phyloP scores from a whole-genome alignment of 2,797 vertebrate species.

The Cercopithecus mitis region DNA sequence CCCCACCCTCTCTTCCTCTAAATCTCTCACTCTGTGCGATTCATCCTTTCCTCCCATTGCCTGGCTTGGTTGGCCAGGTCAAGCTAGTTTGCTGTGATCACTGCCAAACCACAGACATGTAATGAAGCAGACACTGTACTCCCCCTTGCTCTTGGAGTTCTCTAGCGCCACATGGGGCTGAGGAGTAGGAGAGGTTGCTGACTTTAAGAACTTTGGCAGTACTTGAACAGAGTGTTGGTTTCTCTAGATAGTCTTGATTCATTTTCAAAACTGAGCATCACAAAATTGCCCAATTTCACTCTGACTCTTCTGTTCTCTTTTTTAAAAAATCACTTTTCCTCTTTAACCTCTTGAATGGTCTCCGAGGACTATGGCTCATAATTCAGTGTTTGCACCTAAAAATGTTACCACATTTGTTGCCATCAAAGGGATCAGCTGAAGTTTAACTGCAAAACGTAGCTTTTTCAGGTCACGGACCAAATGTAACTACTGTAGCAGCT shows the following conservation, averaged over 20 bases:
- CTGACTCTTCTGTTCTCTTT: background rate
- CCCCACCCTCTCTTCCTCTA: background rate
- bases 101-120: constrained; percentile 75
- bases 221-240: background rate
- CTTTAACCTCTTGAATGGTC: background rate
- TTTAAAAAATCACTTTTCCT: background rate
- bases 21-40: background rate
- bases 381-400: background rate
- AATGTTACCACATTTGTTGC: background rate
- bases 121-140: constrained; percentile 43
- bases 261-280: background rate
- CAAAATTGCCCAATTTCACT: background rate
- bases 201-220: background rate
- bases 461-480: background rate
- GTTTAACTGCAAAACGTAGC: background rate
- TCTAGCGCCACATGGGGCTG: constrained; percentile 24
- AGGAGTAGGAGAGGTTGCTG: background rate
- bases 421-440: background rate
- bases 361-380: background rate
- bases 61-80: constrained; percentile 46
- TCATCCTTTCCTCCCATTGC: constrained; percentile 47
- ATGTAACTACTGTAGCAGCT: background rate
- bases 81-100: background rate
- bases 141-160: constrained; percentile 1
- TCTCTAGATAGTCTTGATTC: background rate